Conservation (phyloP, 1,140 invertebrate genomes). For the Drosophila busckii region DNA sequence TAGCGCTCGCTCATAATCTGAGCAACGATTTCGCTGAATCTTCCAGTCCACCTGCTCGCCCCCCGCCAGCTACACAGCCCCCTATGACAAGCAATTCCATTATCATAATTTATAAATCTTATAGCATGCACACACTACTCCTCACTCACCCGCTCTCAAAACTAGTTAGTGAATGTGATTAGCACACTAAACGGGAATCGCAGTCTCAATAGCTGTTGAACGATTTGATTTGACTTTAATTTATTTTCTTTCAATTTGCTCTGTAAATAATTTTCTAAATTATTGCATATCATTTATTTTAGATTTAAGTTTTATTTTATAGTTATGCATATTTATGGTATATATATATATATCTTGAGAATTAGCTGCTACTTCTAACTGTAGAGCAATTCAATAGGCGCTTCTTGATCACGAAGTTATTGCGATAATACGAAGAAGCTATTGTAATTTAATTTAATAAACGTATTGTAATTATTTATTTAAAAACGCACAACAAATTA, state of each 20-base stretch:
- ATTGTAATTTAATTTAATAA: slow-evolving; percentile 71
- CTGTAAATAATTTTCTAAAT: slow-evolving; percentile 77
- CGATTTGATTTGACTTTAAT: slow-evolving; percentile 54
- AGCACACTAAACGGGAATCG: slow-evolving; percentile 42
- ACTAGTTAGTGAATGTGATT: slow-evolving; percentile 66
- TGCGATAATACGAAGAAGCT: slow-evolving; percentile 53
- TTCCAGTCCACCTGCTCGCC: slow-evolving; percentile 16
- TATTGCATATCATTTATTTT: slow-evolving; percentile 72
- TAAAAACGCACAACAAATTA: slow-evolving; percentile 66
- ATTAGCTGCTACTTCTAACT: slow-evolving; percentile 17
- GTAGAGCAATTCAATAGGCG: slow-evolving; percentile 53
- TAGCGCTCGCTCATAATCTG: slow-evolving; percentile 51
- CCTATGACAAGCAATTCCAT: slow-evolving; percentile 39
- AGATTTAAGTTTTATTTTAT: slow-evolving; percentile 54
- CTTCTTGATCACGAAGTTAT: slow-evolving; percentile 51
- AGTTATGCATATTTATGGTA: no score
- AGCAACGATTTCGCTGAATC: slow-evolving; percentile 69
- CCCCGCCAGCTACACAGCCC: slow-evolving; percentile 3
- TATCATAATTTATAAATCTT: slow-evolving; percentile 58
- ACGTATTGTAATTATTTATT: slow-evolving; percentile 73
- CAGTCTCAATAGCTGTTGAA: slow-evolving; percentile 36
- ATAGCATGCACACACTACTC: no score
- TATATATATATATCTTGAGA: no score
- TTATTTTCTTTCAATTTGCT: slow-evolving; percentile 60
- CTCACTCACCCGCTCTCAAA: no score